Evolutionary conservation across 1,140 invertebrate species (phyloP).

Genomic region (Himalopsyche phryganea): DNA sequence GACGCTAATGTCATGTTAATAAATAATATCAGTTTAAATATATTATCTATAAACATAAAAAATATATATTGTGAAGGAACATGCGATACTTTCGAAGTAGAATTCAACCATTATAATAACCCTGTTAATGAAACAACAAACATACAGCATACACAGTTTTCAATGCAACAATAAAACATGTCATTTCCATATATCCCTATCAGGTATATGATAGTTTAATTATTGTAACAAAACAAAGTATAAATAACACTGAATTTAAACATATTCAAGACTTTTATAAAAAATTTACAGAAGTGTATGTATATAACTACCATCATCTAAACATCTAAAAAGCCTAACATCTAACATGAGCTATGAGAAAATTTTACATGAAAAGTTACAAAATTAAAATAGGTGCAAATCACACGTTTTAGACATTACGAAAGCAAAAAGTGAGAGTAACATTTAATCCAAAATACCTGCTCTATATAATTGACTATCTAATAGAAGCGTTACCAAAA

Average conservation of each 20-base stretch:
- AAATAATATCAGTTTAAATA: too few relatives aligned
- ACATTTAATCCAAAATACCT: constrained; percentile 19
- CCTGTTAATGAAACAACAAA: constrained; percentile 32
- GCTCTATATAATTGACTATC: constrained; percentile 34
- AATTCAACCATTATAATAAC: constrained; percentile 25
- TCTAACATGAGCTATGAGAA: constrained; percentile 32
- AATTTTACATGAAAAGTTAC: constrained; percentile 28
- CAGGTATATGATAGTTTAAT: constrained; percentile 20
- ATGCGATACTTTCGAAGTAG: constrained; percentile 16
- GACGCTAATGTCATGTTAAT: too few relatives aligned
- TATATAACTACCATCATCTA: constrained; percentile 33
- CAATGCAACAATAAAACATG: constrained; percentile 24
- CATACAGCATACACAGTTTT: constrained; percentile 9
- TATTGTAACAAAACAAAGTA: constrained; percentile 28
- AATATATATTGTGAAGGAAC: constrained; percentile 11
- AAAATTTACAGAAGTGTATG: constrained; percentile 22
- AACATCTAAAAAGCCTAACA: constrained; percentile 33
- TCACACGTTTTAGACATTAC: constrained; percentile 30
- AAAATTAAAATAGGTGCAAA: constrained; percentile 28
- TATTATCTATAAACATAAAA: background rate
- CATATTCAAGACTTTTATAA: constrained; percentile 25
- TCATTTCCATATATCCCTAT: constrained; percentile 21
- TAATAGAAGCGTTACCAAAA: constrained; percentile 23
- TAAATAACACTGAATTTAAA: constrained; percentile 29
- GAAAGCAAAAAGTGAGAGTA: constrained; percentile 26